Base-by-base conservation (phyloP, 2,797 vertebrate genomes). In the Cirrhinus mrigala region DNA sequence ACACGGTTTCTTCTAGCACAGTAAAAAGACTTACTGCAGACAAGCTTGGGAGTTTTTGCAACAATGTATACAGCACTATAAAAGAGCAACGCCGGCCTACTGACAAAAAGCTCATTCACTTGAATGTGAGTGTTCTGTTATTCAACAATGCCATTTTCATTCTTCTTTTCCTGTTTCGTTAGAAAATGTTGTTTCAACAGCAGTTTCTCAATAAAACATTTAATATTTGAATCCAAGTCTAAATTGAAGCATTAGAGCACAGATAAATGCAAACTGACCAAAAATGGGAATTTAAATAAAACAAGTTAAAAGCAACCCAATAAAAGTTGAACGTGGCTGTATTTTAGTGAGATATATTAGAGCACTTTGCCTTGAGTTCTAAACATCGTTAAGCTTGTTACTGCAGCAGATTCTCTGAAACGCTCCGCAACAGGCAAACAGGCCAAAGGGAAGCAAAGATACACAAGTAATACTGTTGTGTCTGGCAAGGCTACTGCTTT, bases 1-100 rank as follows among this genome's bases (percentile, higher is more conserved):
- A 73, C 82, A 60, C 18, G 46, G 50, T 50, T 48, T 85, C 85
- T 86, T 80, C 85, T 80, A 83, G 76, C 66, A 78, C 54, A 77
- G 76, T 29, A 8, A 48, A 73, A n/a, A 79, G 64, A 71, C 58
- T 46, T 24, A 40, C n/a, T 18, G 56, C 40, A 22, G 22, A 54
- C 44, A 27, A 50, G 46, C 29, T 73, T 10, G 1, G 54, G 29
- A 27, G 33, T n/a, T 18, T 62, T 3, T 6, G 20, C 8, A 3
- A 29, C 46, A 11, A 16, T 6, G 20, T 50, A 54, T n/a, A 52
- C 9, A 16, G 22, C 12, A 15, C 50, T 29, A 22, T 33, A 16
- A 77, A 77, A 56, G 0, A 73, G 50, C 70, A 73, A 73, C 14
- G 7, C 24, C 12, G 69, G 70, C 44, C 7, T 73, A 22, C 33